A percentile compares a stretch with the other conserved stretches of the same genome.
phyloP scores from a whole-genome alignment of 1,140 invertebrate species.

The Babylonia areolata region DNA sequence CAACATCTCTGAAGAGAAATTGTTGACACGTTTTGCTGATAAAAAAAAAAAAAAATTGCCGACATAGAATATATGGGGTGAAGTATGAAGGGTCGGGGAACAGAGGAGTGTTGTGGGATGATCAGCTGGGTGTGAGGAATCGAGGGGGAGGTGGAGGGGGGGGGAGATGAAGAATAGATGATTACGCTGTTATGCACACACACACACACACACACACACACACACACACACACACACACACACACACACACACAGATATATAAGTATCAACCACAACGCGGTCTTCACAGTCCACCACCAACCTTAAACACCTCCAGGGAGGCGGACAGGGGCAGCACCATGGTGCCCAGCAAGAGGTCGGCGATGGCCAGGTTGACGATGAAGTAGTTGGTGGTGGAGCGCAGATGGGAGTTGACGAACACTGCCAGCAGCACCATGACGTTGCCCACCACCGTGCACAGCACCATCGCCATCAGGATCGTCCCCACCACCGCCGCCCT shows the following conservation, averaged over 20 bases:
- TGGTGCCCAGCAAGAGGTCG: constrained; percentile 75
- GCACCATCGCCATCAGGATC: constrained; percentile 75
- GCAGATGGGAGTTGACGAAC: constrained; percentile 77
- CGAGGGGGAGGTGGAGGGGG: too few relatives aligned
- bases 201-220: not conserved
- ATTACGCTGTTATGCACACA: too few relatives aligned
- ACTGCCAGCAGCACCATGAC: constrained; percentile 80
- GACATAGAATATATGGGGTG: too few relatives aligned
- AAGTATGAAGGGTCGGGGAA: too few relatives aligned
- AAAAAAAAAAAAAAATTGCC: too few relatives aligned
- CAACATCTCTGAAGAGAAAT: too few relatives aligned
- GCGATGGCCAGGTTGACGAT: constrained; percentile 73
- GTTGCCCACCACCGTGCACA: constrained; percentile 80
- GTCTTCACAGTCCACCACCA: not conserved
- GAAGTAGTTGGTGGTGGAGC: constrained; percentile 76
- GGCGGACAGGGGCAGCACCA: constrained; percentile 83
- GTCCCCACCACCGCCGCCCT: constrained; percentile 48
- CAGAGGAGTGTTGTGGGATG: too few relatives aligned
- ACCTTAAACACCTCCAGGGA: constrained; percentile 72
- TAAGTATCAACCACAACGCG: not conserved
- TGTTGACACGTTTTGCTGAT: too few relatives aligned
- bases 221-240: too few relatives aligned
- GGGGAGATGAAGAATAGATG: not conserved
- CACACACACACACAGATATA: too few relatives aligned
- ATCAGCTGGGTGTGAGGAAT: too few relatives aligned